Base-by-base conservation (phyloP, 2,888 invertebrate species). In the Pristionchus entomophagus region DNA sequence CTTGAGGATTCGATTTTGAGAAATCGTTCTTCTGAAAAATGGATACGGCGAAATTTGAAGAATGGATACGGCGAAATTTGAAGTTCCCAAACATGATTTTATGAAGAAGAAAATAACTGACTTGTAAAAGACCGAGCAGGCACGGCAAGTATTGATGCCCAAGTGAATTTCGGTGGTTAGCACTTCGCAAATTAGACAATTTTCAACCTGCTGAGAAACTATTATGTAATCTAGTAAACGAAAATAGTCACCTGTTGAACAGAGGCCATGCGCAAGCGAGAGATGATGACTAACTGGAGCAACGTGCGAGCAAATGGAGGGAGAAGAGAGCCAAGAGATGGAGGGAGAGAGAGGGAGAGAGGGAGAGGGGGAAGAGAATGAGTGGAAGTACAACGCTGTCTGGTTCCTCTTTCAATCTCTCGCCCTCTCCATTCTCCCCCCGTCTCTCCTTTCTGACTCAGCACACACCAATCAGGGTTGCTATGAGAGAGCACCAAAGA, bases 121-220 rank as follows among this genome's bases (percentile, higher is more conserved):
- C 77, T 77, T 77, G 45, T 77, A 77, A n/a, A 77, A 77, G 19
- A 77, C 77, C 1, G 77, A 41, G 77, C 77, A 77, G 22, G 77
- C 77, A 0, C 77, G 41, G 14, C 77, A 77, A 14, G 22, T n/a
- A 19, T 41, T 35, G 26, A 77, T 26, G 41, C 77, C 77, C 77
- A 77, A 8, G n/a, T 77, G 77, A 8, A 26, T 26, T n/a, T 77
- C 41, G 2, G 12, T 17, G 17, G n/a, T 77, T n/a, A 45, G 77
- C n/a, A 45, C 22, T 32, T 77, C 45, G 45, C 77, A 77, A 2
- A 77, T 26, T 2, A 77, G 77, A n/a, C 77, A 77, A 41, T 17
- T 32, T 26, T 41, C 32, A 2, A n/a, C n/a, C n/a, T 19, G 35
- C 65, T 65, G 32, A 65, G 26, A 59, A 22, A 56, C n/a, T n/a